Percentiles rank a stretch among this genome's conserved stretches.
Conservation (phyloP, 2,113 vertebrate genomes). For the Paradoxurus hermaphroditus region DNA sequence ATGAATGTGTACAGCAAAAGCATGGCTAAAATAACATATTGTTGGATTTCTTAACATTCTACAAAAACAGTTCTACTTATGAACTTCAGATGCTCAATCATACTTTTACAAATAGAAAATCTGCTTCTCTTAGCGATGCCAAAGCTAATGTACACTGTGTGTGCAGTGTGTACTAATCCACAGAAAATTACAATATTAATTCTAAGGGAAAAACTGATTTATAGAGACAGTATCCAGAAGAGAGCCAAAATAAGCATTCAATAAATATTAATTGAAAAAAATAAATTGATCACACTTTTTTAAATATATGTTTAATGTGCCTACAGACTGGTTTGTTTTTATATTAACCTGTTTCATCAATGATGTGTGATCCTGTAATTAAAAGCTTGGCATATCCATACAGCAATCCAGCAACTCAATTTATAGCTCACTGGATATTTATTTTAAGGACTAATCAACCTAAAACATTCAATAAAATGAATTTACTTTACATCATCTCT, state of each 20-base stretch:
- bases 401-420: slow-evolving; percentile 4
- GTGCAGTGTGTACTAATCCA: background rate
- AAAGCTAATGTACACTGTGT: background rate
- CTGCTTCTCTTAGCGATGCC: background rate
- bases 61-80: background rate
- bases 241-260: background rate
- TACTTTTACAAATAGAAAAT: slow-evolving; percentile 5
- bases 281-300: background rate
- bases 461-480: background rate
- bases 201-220: background rate
- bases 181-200: background rate
- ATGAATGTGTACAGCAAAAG: background rate
- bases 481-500: background rate
- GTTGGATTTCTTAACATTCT: background rate
- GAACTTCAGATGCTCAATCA: background rate
- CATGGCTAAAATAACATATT: background rate
- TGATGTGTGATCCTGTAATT: background rate
- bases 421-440: background rate
- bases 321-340: background rate
- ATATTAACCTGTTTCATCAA: slow-evolving; percentile 1
- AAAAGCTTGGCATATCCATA: background rate
- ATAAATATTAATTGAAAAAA: slow-evolving; percentile 16
- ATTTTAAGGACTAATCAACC: slow-evolving; percentile 38
- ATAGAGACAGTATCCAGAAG: background rate
- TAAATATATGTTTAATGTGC: background rate